These are phyloP conservation scores for Mimachlamys varia DNA, from an alignment of 2,888 invertebrate species.

Conservation along the genomic window DNA sequence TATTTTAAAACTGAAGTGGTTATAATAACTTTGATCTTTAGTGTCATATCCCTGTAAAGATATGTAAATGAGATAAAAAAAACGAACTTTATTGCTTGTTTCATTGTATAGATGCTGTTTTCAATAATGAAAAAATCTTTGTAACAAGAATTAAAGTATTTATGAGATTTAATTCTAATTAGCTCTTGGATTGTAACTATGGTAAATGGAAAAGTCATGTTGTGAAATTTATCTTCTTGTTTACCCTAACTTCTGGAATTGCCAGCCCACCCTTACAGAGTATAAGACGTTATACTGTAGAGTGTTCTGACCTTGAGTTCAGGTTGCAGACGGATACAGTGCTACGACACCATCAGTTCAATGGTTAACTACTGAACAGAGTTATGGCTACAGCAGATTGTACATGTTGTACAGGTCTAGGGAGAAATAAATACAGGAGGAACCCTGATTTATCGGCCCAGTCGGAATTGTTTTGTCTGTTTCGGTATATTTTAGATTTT, in stretches of 20 bases:
- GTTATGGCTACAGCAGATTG: neutral
- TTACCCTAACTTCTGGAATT: neutral
- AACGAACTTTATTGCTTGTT: neutral
- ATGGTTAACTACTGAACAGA: neutral
- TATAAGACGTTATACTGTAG: neutral
- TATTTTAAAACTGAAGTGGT: neutral
- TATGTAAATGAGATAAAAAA: neutral
- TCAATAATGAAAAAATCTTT: neutral
- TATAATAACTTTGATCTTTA: neutral
- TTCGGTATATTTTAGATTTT: neutral
- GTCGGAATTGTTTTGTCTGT: neutral
- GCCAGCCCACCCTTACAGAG: neutral
- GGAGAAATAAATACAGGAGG: neutral
- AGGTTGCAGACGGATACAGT: neutral
- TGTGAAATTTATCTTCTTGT: neutral
- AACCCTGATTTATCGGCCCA: neutral
- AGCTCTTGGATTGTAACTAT: neutral
- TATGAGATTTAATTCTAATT: neutral
- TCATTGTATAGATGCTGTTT: neutral
- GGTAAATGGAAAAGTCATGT: constrained; percentile 9
- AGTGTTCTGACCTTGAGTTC: neutral
- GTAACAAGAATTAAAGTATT: neutral
- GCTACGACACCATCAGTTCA: neutral
- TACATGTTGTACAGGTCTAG: neutral
- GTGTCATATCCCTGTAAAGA: no score